phyloP scores from a whole-genome alignment of 2,888 invertebrate genomes.

The Scelioninae gen. 1 region DNA sequence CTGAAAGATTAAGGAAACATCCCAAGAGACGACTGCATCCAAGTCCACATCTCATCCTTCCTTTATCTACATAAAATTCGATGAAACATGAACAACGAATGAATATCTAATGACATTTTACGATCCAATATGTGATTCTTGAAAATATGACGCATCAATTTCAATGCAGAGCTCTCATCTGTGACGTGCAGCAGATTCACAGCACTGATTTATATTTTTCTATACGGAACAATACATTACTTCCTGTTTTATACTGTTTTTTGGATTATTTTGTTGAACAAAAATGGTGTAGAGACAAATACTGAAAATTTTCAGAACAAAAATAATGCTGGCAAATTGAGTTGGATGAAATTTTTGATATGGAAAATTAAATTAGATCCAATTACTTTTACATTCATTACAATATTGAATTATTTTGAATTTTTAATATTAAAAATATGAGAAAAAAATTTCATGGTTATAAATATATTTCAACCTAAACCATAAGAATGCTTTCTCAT shows the following conservation, averaged over 20 bases:
- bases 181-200: neutral
- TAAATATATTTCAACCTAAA: neutral
- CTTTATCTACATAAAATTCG: slow-evolving; percentile 68
- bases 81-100: slow-evolving; percentile 80
- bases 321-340: too few relatives aligned
- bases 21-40: slow-evolving; percentile 55
- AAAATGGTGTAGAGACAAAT: too few relatives aligned
- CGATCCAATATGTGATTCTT: slow-evolving; percentile 76
- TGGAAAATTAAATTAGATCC: too few relatives aligned
- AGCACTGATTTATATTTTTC: slow-evolving; percentile 42
- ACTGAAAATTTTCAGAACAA: too few relatives aligned
- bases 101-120: slow-evolving; percentile 81
- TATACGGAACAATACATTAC: slow-evolving; percentile 19
- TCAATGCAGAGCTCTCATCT: slow-evolving; percentile 34
- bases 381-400: too few relatives aligned
- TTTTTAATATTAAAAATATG: too few relatives aligned
- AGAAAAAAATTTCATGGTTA: too few relatives aligned
- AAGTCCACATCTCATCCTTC: slow-evolving; percentile 45
- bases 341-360: too few relatives aligned
- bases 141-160: slow-evolving; percentile 72
- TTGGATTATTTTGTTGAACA: neutral
- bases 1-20: slow-evolving; percentile 78
- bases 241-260: slow-evolving; percentile 15
- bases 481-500: neutral
- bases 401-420: too few relatives aligned